Conservation (phyloP, 2,888 invertebrate species). For the Synergus itoensis region DNA sequence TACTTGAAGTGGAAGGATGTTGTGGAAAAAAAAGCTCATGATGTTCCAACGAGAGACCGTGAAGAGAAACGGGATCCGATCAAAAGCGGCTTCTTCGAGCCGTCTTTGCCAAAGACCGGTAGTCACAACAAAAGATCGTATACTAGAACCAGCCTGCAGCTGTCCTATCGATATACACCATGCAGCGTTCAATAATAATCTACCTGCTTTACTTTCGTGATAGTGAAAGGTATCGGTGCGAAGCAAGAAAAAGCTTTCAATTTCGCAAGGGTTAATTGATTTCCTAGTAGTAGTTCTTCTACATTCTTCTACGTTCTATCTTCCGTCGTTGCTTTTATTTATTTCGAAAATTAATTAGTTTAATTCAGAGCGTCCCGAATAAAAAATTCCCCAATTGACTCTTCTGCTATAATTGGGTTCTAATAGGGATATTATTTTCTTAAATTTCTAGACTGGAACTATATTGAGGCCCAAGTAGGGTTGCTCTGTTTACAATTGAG, state of each 20-base stretch:
- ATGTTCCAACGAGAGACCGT: conserved; percentile 53
- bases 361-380: neutral
- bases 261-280: conserved; percentile 11
- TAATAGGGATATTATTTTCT: too few species aligned
- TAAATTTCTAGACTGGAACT: too few species aligned
- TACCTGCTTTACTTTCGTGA: conserved; percentile 33
- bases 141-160: conserved; percentile 30
- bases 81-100: conserved; percentile 51
- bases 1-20: conserved; percentile 31
- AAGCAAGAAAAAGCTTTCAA: conserved; percentile 14
- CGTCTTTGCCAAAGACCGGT: conserved; percentile 43
- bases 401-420: too few species aligned
- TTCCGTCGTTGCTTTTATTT: neutral
- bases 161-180: conserved; percentile 36
- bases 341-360: neutral
- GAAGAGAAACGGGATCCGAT: conserved; percentile 49
- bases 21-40: conserved; percentile 45
- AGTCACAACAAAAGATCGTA: conserved; percentile 48
- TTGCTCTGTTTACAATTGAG: too few species aligned
- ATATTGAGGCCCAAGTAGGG: too few species aligned
- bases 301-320: neutral
- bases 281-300: conserved; percentile 2
- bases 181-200: conserved; percentile 35
- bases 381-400: too few species aligned
- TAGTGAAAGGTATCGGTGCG: conserved; percentile 22